Evolutionary conservation across 1,140 invertebrate genomes (phyloP).

Genomic region (Oryzaephilus surinamensis): DNA sequence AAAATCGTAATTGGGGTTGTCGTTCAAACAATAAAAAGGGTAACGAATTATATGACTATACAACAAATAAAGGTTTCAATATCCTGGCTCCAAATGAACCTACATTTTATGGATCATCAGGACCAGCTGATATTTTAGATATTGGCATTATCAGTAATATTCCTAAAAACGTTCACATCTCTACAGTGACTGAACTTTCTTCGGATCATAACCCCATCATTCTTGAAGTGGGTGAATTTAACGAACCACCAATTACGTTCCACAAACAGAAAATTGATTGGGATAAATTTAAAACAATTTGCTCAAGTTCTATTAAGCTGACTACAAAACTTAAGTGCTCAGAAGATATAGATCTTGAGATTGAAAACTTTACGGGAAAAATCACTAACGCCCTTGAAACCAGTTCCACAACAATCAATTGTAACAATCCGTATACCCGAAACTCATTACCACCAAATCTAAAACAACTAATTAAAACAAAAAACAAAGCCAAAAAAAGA

Average conservation of each 20-base stretch:
- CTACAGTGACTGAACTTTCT: background rate
- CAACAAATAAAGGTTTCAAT: background rate
- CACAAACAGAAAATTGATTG: constrained; percentile 7
- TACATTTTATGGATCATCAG: constrained; percentile 5
- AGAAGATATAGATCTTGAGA: constrained; percentile 3
- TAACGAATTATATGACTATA: background rate
- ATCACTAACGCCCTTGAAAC: background rate
- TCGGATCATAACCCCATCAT: constrained; percentile 7
- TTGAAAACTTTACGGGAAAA: background rate
- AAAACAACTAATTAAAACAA: constrained; percentile 1
- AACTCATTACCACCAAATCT: background rate
- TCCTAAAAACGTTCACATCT: background rate
- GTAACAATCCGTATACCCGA: constrained; percentile 1
- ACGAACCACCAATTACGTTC: background rate
- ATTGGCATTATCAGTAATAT: constrained; percentile 6
- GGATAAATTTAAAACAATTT: constrained; percentile 3
- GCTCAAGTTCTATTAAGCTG: background rate
- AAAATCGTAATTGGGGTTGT: constrained; percentile 6
- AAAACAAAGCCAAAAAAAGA: constrained; percentile 1
- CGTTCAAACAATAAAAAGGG: constrained; percentile 6
- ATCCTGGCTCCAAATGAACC: background rate
- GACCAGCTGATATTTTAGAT: constrained; percentile 3
- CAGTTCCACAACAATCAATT: background rate
- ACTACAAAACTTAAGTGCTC: constrained; percentile 1
- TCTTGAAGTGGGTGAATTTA: background rate